Percentiles rank a stretch among this genome's conserved stretches.
These are phyloP conservation scores for Drosophila austrosaltans DNA, from an alignment of 2,888 invertebrate genomes.

Conservation along the genomic window DNA sequence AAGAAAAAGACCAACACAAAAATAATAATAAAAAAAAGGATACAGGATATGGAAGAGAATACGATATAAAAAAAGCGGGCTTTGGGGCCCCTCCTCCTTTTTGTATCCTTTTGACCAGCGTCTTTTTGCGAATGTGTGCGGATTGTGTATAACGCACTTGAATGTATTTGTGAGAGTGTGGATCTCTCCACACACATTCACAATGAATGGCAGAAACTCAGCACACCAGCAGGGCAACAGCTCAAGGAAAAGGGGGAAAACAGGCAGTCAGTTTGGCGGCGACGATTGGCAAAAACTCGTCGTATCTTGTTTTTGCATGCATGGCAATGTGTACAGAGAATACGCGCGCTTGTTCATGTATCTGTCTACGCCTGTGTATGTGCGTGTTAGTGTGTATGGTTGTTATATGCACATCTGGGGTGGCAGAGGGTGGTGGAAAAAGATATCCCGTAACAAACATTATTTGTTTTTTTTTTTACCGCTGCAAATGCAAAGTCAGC, in stretches of 20 bases:
- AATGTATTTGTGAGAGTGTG: conserved; percentile 5
- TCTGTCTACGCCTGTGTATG: conserved; percentile 10
- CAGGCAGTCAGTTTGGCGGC: conserved; percentile 26
- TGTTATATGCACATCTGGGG: conserved; percentile 47
- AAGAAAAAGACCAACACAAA: conserved; percentile 13
- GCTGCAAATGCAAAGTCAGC: conserved; percentile 37
- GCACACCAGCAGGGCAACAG: background rate
- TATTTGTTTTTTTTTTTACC: background rate
- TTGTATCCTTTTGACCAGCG: conserved; percentile 16
- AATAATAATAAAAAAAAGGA: conserved; percentile 22
- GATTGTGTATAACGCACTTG: conserved; percentile 13
- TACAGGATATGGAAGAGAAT: conserved; percentile 29
- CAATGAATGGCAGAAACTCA: conserved; percentile 25
- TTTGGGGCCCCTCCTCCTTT: conserved; percentile 21
- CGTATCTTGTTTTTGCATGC: conserved; percentile 59
- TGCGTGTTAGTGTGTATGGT: conserved; percentile 20
- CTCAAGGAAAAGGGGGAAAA: conserved; percentile 13
- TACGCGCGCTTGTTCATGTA: conserved; percentile 60
- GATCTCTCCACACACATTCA: conserved; percentile 2
- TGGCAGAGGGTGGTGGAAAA: conserved; percentile 23
- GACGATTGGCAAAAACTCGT: conserved; percentile 50
- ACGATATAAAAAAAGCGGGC: conserved; percentile 25
- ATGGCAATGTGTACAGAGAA: conserved; percentile 59
- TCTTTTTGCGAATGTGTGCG: conserved; percentile 24
- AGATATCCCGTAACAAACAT: conserved; percentile 33